phyloP scores from a whole-genome alignment of 2,888 invertebrate species.

The Perizoma flavofasciatum region DNA sequence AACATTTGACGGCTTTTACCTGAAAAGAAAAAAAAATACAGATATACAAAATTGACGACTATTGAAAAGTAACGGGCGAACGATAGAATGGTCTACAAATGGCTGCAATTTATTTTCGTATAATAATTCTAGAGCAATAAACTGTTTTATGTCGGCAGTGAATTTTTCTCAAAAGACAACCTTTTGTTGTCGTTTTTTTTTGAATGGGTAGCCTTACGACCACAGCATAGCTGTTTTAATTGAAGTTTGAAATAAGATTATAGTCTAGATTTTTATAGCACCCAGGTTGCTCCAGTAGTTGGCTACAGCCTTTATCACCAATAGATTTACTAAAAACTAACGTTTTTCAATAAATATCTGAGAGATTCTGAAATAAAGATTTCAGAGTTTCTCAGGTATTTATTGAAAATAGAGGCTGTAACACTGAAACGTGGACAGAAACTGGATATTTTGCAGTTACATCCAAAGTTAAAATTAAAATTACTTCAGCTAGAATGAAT shows the following conservation, averaged over 20 bases:
- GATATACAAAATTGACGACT: conserved; percentile 26
- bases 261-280: background rate
- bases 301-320: too few relatives aligned
- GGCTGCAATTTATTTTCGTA: conserved; percentile 54
- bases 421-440: too few relatives aligned
- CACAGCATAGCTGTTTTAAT: conserved; percentile 23
- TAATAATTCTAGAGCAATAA: conserved; percentile 56
- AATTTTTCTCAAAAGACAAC: conserved; percentile 47
- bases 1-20: conserved; percentile 23
- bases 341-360: too few relatives aligned
- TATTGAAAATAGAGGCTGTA: too few relatives aligned
- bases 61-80: conserved; percentile 41
- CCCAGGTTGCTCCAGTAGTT: background rate
- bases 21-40: conserved; percentile 31
- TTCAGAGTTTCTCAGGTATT: too few relatives aligned
- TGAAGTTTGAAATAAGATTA: conserved; percentile 2
- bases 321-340: too few relatives aligned
- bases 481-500: too few relatives aligned
- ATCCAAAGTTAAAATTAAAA: too few relatives aligned
- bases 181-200: conserved; percentile 45
- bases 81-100: conserved; percentile 39
- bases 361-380: too few relatives aligned
- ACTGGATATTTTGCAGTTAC: too few relatives aligned
- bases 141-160: conserved; percentile 52
- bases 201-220: conserved; percentile 22